Evolutionary conservation across 2,797 vertebrate genomes (phyloP).

Genomic region (Betta splendens): DNA sequence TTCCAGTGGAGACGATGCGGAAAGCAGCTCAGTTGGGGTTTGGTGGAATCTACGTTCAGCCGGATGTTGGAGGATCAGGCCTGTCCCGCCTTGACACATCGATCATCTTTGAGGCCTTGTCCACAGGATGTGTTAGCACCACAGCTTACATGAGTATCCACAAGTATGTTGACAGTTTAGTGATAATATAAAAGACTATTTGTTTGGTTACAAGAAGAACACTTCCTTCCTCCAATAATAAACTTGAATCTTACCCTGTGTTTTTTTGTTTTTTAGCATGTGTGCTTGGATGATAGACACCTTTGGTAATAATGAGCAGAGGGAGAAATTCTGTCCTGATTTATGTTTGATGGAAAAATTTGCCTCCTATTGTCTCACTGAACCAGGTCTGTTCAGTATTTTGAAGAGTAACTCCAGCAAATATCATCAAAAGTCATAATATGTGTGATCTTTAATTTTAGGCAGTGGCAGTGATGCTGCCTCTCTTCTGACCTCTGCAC

Average conservation of each 20-base stretch:
- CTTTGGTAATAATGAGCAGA: slow-evolving; percentile 89
- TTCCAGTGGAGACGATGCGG: slow-evolving; percentile 89
- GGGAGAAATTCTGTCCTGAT: slow-evolving; percentile 87
- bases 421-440: not conserved
- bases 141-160: slow-evolving; percentile 98
- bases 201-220: not conserved
- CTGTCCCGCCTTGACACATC: slow-evolving; percentile 93
- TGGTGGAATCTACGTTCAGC: slow-evolving; percentile 90
- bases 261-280: slow-evolving; percentile 84
- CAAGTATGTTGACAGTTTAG: slow-evolving; percentile 85
- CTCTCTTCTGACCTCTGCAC: slow-evolving; percentile 90
- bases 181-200: not conserved
- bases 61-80: slow-evolving; percentile 94
- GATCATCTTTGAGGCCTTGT: slow-evolving; percentile 95
- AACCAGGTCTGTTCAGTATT: slow-evolving; percentile 92
- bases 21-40: slow-evolving; percentile 94
- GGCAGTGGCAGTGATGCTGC: slow-evolving; percentile 97
- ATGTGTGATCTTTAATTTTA: slow-evolving; percentile 47
- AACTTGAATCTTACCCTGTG: too few relatives aligned
- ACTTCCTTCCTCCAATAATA: too few relatives aligned
- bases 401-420: not conserved
- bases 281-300: slow-evolving; percentile 97
- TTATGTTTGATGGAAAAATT: slow-evolving; percentile 95
- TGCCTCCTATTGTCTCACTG: slow-evolving; percentile 96
- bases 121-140: slow-evolving; percentile 95